Evolutionary conservation across 2,113 vertebrate species (phyloP).

Genomic region (Ascaphus truei): DNA sequence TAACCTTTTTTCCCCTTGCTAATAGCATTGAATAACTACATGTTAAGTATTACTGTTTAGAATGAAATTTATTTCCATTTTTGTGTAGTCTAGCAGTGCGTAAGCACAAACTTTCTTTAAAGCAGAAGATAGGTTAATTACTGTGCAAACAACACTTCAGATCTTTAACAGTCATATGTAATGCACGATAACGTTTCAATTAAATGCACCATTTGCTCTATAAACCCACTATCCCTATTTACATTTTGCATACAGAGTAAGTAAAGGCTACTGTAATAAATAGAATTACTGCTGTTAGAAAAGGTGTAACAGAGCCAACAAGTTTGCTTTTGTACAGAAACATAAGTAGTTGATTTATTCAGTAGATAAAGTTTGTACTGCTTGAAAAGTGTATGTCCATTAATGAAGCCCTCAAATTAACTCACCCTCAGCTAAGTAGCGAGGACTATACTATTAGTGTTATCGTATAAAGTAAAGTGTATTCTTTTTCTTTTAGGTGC

Average conservation of each 20-base stretch:
- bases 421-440: no score
- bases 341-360: no score
- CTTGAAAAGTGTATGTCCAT: no score
- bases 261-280: slow-evolving; percentile 8
- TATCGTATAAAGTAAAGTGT: neutral
- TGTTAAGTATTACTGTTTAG: neutral
- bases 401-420: no score
- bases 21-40: neutral
- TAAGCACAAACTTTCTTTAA: neutral
- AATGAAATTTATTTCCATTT: neutral
- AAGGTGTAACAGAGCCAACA: neutral
- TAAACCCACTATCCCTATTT: neutral
- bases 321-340: neutral
- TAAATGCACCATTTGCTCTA: slow-evolving; percentile 25
- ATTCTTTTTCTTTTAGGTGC: slow-evolving; percentile 64
- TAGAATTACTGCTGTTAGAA: neutral
- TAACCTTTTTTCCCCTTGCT: neutral
- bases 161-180: slow-evolving; percentile 6
- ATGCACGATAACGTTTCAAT: slow-evolving; percentile 29
- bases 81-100: neutral
- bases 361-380: no score
- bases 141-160: slow-evolving; percentile 1
- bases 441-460: no score
- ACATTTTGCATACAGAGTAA: neutral
- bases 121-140: slow-evolving; percentile 28